Evolutionary conservation across 2,797 vertebrate species (phyloP), one percentile per base, ranked within the genome.

Genomic region (Xenopus petersii): DNA sequence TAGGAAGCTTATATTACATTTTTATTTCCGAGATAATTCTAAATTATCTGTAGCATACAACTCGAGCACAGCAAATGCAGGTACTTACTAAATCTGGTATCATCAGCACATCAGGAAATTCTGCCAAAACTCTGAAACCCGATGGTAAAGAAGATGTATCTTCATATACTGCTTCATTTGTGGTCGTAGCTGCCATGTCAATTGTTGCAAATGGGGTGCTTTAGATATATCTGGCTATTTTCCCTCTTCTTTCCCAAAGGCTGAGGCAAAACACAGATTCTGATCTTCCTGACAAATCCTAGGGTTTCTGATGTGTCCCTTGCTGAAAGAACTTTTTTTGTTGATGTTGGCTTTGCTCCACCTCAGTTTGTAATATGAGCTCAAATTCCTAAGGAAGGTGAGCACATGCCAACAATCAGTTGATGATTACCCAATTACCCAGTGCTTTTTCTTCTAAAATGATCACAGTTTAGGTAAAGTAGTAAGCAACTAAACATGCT

Each of bases 51-150:
- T 42, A 42, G 8, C 5, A 42, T 5, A 42, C 1, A 42, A 42
- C 36, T 42, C 5, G 8, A 42, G 36, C 36, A 42, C 36, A 42
- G 8, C 5, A 42, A 42, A 42, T 6, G 36, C 36, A 42, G 5
- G 12, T 59, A 42, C 55, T 69, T 58, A 69, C 67, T 8, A 69
- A 58, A 10, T 69, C 67, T 16, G 67, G 4, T 55, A 59, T 58
- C 33, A 69, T 69, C 15, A 69, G 67, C 15, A 46, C 30, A 59
- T 69, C 67, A 36, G 67, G 67, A 46, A 69, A 59, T 11, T 7
- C 10, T 42, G 51, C 42, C 4, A 36, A 17, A 58, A 69, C 26
- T 58, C 21, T 17, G 10, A 59, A 21, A 3, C 67, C 67, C 12
- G 67, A 69, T 36, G 54, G 55, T 59, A 69, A 46, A 54, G 46